Evolutionary conservation across 2,113 vertebrate genomes (phyloP).

Genomic region (Montifringilla adamsi): DNA sequence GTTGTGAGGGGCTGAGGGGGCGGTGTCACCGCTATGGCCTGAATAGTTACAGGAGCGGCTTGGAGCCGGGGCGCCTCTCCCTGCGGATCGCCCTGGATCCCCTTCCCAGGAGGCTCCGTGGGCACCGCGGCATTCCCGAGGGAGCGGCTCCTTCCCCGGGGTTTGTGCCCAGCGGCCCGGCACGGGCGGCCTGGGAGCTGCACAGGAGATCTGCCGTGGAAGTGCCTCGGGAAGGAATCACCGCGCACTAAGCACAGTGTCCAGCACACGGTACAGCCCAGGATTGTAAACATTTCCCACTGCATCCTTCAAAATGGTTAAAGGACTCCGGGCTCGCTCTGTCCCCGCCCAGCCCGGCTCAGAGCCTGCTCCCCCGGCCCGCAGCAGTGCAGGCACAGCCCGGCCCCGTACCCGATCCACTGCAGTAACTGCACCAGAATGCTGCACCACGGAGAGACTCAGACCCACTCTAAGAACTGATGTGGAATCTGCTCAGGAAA

Average conservation of each 20-base stretch:
- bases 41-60: not conserved
- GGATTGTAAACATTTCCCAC: not conserved
- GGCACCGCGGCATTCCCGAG: not conserved
- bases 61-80: not conserved
- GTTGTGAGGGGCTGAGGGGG: not conserved
- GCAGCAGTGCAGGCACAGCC: not conserved
- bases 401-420: rapidly evolving
- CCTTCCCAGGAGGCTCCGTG: not conserved
- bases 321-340: not conserved
- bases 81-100: not conserved
- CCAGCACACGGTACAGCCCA: not conserved
- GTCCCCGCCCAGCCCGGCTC: not conserved
- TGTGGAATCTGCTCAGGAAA: not conserved
- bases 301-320: too few relatives aligned
- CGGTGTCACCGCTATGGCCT: rapidly evolving
- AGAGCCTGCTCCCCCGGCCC: rapidly evolving
- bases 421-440: not conserved
- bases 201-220: rapidly evolving
- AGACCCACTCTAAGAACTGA: rapidly evolving
- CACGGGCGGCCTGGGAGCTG: not conserved
- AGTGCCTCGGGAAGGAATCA: rapidly evolving
- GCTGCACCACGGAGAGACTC: not conserved
- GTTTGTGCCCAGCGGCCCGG: not conserved
- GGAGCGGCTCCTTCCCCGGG: not conserved
- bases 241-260: rapidly evolving